Percentiles rank a stretch among this genome's conserved stretches.
These are phyloP conservation scores for Sparus aurata DNA, from an alignment of 2,797 vertebrate genomes.

Conservation along the genomic window DNA sequence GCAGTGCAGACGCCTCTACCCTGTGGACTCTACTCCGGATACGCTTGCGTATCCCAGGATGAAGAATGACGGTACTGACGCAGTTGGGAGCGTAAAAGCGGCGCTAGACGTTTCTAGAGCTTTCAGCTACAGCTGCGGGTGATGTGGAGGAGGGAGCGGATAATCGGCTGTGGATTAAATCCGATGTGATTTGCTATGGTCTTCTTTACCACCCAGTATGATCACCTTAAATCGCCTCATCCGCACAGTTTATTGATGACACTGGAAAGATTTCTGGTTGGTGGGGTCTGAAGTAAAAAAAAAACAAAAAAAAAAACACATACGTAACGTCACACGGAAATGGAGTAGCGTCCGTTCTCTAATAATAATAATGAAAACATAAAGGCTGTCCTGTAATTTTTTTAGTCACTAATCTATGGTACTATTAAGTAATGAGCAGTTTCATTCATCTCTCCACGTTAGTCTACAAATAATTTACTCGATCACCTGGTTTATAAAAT, in stretches of 20 bases:
- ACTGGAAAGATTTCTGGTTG: not conserved
- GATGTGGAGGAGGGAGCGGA: conserved; percentile 75
- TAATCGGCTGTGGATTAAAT: not conserved
- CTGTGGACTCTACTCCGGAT: conserved; percentile 50
- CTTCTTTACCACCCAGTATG: not conserved
- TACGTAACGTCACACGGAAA: not conserved
- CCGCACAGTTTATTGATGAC: not conserved
- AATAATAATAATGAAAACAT: not conserved
- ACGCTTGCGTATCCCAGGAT: conserved; percentile 56
- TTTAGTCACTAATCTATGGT: not conserved
- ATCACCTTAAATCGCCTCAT: not conserved
- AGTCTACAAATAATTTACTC: not conserved
- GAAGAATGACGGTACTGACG: conserved; percentile 71
- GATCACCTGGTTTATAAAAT: not conserved
- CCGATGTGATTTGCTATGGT: not conserved
- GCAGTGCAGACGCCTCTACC: conserved; percentile 52
- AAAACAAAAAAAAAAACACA: no score
- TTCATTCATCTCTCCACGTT: no score
- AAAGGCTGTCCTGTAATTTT: not conserved
- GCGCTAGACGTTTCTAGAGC: conserved; percentile 83
- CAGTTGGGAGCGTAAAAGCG: conserved; percentile 41
- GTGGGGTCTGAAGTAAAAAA: not conserved
- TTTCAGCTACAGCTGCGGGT: conserved; percentile 78
- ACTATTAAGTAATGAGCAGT: no score
- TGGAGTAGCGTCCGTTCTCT: no score